Evolutionary conservation across 2,797 vertebrate genomes (phyloP), one percentile per base, ranked within the genome.

Genomic region (Chiroxiphia lanceolata): DNA sequence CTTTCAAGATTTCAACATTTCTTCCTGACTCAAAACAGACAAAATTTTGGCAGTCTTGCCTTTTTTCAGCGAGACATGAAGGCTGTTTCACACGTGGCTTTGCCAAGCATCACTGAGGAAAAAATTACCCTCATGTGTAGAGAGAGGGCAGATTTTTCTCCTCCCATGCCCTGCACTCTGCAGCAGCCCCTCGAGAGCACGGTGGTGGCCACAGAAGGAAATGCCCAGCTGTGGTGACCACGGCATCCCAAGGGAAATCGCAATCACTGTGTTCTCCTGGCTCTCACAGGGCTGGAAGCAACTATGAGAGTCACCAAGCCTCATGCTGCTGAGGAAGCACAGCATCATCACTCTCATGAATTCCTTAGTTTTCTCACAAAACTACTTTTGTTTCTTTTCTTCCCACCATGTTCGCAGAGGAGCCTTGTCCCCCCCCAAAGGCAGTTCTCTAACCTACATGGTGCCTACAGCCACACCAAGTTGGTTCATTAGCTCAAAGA

Each of bases 21-120:
- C 79, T 85, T 83, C 69, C 79, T 80, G 79, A 91, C 68, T 94
- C 87, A 92, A 95, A 95, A 77, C 92, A 96, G 87, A 95, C 79
- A 85, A 94, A 74, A 94, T 80, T 77, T 94, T 94, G 93, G 87
- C 94, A 94, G 93, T 11, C 87, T 85, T 89, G 75, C 64, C 79
- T 91, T 94, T 75, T 83, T 80, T 83, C 57, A 38, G 91, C 64
- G 87, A 89, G 76, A 91, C 6, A 0, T n/a, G 91, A 94, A 92
- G 87, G 76, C 91, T 89, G 79, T 80, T 96, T 93, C 94, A 87
- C 84, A 89, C 26, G 0, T 70, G 76, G 71, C 87, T 94, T 83
- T 88, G 92, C 93, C 90, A 95, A 96, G 86, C 44, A 21, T 70
- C 78, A 44, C 2, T 71, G 42, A 96, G 53, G 53, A 88, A 87